Base-by-base conservation (phyloP, 2,888 invertebrate species). In the Acrobasis consociella region DNA sequence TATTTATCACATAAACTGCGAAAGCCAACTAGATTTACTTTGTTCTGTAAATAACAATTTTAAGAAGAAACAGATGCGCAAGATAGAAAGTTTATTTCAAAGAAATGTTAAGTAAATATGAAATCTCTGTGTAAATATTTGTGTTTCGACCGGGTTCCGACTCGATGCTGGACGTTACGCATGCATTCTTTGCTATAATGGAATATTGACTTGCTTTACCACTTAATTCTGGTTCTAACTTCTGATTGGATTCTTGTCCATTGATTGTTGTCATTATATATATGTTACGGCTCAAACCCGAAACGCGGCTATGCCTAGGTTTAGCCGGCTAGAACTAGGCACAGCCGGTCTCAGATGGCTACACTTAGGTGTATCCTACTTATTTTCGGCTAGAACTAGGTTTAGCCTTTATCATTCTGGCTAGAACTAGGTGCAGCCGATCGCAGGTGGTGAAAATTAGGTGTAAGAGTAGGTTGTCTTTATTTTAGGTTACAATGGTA, bases 21-120 rank as follows among this genome's bases (percentile, higher is more conserved):
- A 22, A 22, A 22, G 22, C 22, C 22, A 2, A 22, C 22, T 13
- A 46, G 46, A 5, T 46, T 9, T 46, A 11, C 9, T 46, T 46
- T 5, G 46, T 13, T 46, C n/a, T 11, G 13, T n/a, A 11, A 10
- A 42, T 8, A 42, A 42, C 11, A 2, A 16, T 55, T 16, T 9
- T 55, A 0, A 11, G 16, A 55, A 68, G 67, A 72, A 74, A 71
- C 76, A 78, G 72, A 70, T 72, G 73, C 68, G 68, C 65, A 69
- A 73, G 73, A 73, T 72, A 74, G 78, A 81, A 81, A 81, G 80
- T 83, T 78, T 78, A 83, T 83, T 81, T 73, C 75, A 69, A 73
- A 76, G 79, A 82, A 82, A 83, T 81, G 79, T 80, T 81, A 73
- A 78, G 84, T 88, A 87, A 87, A 87, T 85, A 85, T 77, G 69